Base-by-base conservation (phyloP, 2,113 vertebrate genomes). In the Meleagris gallopavo region DNA sequence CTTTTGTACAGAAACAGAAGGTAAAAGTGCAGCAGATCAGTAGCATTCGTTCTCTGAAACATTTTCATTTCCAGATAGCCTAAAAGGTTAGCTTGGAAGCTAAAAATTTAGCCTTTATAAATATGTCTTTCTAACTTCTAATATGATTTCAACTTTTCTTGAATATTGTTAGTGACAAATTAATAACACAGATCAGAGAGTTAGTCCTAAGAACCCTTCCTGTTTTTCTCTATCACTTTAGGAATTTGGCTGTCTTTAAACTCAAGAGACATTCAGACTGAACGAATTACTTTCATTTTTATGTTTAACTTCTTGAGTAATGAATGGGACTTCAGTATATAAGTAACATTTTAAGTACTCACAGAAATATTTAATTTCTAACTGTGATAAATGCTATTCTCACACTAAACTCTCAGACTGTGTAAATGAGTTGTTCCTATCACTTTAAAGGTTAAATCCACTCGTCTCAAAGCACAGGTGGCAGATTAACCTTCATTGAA, bases 21-120 rank as follows among this genome's bases (percentile, higher is more conserved):
- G 15, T 86, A 45, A 90, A 93, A 75, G 40, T 30, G 43, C 27
- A 93, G 92, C 38, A 90, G 58, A n/a, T 89, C 70, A 83, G 61
- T 36, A 67, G 36, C 64, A 79, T 69, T 88, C 1, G 0, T 74
- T 70, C 41, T 77, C 55, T 55, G 55, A 90, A 88, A 83, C 24
- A 30, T 64, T 92, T 95, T 90, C 54, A 73, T 90, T 94, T 86
- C 54, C 64, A 70, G 11, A 6, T 74, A 45, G 80, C 18, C 88
- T 66, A 48, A 89, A 83, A 76, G 29, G 48, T 76, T 79, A 65
- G 25, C 48, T 83, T 75, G 45, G 50, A 86, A 86, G 64, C 13
- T 40, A 57, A 41, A 36, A 90, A 86, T 40, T 22, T 52, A 45
- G 20, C 21, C 55, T 62, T 83, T 45, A 76, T 77, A 77, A 88